Conservation (phyloP, 2,797 vertebrate species). For the Falco concolor region DNA sequence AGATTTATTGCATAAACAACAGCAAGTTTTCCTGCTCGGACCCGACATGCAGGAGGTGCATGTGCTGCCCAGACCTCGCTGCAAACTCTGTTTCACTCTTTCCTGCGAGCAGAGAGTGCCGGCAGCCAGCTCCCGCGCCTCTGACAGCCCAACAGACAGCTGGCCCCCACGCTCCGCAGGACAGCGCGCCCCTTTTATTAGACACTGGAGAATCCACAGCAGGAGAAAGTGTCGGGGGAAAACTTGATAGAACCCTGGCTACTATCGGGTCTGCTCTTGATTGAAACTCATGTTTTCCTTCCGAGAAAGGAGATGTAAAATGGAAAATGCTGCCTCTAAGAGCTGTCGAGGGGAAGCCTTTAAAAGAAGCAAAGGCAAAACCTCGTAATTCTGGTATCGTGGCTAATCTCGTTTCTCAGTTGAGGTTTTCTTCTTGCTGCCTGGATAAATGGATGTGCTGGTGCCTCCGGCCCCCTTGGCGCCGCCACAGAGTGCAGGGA, state of each 20-base stretch:
- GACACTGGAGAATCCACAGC: not conserved
- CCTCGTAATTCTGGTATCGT: not conserved
- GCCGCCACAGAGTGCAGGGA: rapidly evolving
- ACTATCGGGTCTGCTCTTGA: not conserved
- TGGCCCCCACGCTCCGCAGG: not conserved
- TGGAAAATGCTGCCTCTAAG: not conserved
- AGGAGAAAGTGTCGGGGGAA: not conserved
- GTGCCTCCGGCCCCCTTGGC: not conserved
- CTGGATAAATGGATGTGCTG: rapidly evolving
- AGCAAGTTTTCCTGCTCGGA: not conserved
- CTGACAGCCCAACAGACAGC: rapidly evolving
- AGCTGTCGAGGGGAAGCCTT: not conserved
- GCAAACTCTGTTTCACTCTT: not conserved
- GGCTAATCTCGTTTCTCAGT: not conserved
- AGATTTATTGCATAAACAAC: not conserved
- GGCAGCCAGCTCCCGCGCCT: not conserved
- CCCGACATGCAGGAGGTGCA: rapidly evolving
- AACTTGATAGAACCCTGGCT: not conserved
- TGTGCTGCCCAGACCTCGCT: not conserved
- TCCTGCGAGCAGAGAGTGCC: not conserved
- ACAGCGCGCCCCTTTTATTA: not conserved
- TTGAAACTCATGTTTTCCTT: not conserved
- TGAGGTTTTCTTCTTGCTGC: not conserved
- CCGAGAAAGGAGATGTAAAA: not conserved
- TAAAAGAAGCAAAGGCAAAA: not conserved